Evolutionary conservation across 2,888 invertebrate genomes (phyloP), one percentile per base, ranked within the genome.

Genomic region (Noctua pronuba): DNA sequence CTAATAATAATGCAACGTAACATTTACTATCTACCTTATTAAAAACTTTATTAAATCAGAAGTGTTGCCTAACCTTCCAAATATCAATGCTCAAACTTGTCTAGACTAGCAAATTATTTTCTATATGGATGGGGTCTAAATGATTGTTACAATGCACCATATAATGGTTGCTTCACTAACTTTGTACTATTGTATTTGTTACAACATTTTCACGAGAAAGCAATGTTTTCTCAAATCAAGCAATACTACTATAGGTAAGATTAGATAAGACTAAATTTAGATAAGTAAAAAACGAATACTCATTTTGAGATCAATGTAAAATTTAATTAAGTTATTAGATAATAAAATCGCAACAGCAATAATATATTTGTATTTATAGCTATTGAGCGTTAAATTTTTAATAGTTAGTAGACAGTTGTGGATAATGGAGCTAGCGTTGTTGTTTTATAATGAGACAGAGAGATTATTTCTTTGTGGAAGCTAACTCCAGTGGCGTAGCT

Each of bases 311-410:
- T 95, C 93, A 94, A 92, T 95, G 94, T 95, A 95, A 94, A 94
- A 95, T 95, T 94, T 94, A 95, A 84, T 88, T 88, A 88, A 88
- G 88, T 80, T 85, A 83, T 82, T 88, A 88, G 86, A 83, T 88
- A 88, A 85, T 88, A 93, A 93, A 93, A 94, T 94, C 95, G 96
- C 96, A 92, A 96, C 96, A 96, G 96, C 96, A 96, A 96, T 96
- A 96, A 96, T 96, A 95, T 95, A 96, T 96, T 96, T 96, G 96
- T 96, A 96, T 96, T 95, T 95, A 95, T 94, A 95, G 96, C 96
- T 96, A 96, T 95, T 94, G 96, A 95, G 96, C 95, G 96, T 96
- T 96, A 95, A 95, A 95, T 95, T 95, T 96, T 95, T 95, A 95
- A 95, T 95, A 95, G 95, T 94, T 92, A 91, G 93, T 96, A 95